Base-by-base conservation (phyloP, 2,113 vertebrate genomes). In the Nerophis lumbriciformis region DNA sequence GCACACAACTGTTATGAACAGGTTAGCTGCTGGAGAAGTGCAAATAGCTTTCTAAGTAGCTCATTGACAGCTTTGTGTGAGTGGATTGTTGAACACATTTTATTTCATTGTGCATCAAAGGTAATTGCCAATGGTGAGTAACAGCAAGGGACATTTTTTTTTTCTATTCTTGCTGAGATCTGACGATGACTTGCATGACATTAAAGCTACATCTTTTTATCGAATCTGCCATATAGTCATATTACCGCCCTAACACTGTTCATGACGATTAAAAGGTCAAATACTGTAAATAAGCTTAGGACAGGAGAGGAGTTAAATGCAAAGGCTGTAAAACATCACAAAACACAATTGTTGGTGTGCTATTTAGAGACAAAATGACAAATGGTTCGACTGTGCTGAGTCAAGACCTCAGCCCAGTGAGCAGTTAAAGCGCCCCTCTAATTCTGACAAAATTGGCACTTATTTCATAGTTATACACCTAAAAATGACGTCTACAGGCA, bases 151-250 rank as follows among this genome's bases (percentile, higher is more conserved):
- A 6, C 49, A 59, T 4, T 8, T 53, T 62, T 14, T 6, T 59
- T 62, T 11, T 28, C 0, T n/a, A 28, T 12, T 61, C 51, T 58
- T 53, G 10, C 48, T 59, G 16, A 38, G 28, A 11, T 69, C 53
- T 60, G 59, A 72, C 69, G 60, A 53, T 59, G 55, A 16, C 28
- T 60, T 53, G 49, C 68, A 65, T 45, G 9, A 61, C 48, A 39
- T 59, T 39, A 61, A 48, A 80, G 63, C 49, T 44, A 38, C 11
- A 9, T 8, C 15, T 3, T 4, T 21, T 12, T 1, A 16, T 6
- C 7, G 10, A 45, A 45, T 11, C 12, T 45, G 42, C 12, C 11
- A 45, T 12, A 6, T 28, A 44, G 7, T 8, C 4, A 0, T 45
- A 12, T 12, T 45, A 5, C 4, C 42, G 10, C 11, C 42, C 11